phyloP scores from a whole-genome alignment of 2,113 vertebrate species.

The Hystrix cristata region DNA sequence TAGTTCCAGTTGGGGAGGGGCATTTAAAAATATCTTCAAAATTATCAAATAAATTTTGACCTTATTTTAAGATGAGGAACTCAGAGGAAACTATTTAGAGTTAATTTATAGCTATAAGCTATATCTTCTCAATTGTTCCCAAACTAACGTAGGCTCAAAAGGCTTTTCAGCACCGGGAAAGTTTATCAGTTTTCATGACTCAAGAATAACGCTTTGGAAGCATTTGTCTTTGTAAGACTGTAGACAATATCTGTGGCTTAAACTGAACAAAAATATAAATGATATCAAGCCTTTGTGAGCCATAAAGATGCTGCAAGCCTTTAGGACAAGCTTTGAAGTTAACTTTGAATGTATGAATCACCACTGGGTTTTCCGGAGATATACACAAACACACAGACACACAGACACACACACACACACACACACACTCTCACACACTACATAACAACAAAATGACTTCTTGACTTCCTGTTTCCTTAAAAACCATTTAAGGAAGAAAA shows the following conservation, averaged over 20 bases:
- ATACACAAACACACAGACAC: background rate
- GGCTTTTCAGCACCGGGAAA: background rate
- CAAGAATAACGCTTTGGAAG: background rate
- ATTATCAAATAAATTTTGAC: background rate
- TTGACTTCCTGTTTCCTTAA: conserved; percentile 57
- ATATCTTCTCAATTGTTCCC: background rate
- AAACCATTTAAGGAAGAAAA: conserved; percentile 48
- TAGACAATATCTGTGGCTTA: conserved; percentile 76
- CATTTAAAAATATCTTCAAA: background rate
- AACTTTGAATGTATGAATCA: conserved; percentile 84
- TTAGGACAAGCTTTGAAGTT: conserved; percentile 72
- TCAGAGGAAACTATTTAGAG: background rate
- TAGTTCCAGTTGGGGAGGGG: background rate
- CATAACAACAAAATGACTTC: background rate
- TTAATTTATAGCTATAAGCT: background rate
- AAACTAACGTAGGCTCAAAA: background rate
- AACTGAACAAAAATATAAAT: conserved; percentile 60
- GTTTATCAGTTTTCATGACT: background rate
- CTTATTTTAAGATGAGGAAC: background rate
- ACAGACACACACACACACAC: background rate
- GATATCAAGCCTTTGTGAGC: conserved; percentile 50
- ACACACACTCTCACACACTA: too few species aligned
- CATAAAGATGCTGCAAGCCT: conserved; percentile 52
- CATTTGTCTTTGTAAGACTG: background rate
- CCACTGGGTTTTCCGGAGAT: conserved; percentile 81